Evolutionary conservation across 2,888 invertebrate species (phyloP).

Genomic region (Iphiclides podalirius): DNA sequence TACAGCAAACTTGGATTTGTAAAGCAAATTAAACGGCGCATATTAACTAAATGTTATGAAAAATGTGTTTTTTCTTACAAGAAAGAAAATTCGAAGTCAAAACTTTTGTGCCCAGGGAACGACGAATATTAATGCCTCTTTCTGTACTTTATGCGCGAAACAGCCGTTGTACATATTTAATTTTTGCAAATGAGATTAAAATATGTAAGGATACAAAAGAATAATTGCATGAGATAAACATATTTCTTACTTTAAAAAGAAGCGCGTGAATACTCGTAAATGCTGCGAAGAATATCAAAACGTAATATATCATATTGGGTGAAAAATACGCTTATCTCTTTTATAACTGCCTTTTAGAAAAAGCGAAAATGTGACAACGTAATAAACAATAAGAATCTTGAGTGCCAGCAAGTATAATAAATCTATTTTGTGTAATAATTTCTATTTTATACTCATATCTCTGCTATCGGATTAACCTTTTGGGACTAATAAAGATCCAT

Average conservation of each 20-base stretch:
- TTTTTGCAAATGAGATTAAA: conserved; percentile 23
- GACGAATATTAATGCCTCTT: conserved; percentile 19
- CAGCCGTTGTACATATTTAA: conserved; percentile 20
- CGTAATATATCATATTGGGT: neutral
- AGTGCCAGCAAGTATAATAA: too few species aligned
- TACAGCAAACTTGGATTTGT: too few species aligned
- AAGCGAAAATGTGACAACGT: too few species aligned
- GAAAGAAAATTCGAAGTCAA: conserved; percentile 1
- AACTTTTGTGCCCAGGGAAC: conserved; percentile 7
- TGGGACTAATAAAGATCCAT: conserved; percentile 17
- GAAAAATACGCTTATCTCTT: too few species aligned
- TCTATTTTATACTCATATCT: conserved; percentile 1
- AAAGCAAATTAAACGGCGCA: too few species aligned
- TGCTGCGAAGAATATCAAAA: neutral
- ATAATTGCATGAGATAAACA: conserved; percentile 12
- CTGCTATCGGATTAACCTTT: neutral
- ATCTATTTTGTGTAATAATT: neutral
- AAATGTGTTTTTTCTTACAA: neutral
- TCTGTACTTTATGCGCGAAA: conserved; percentile 15
- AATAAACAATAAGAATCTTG: too few species aligned
- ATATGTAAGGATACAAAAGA: conserved; percentile 17
- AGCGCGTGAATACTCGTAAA: neutral
- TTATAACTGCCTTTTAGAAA: too few species aligned
- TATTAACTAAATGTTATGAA: neutral
- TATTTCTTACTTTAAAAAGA: conserved; percentile 9